These are phyloP conservation scores for Schrankia costaestrigalis DNA, from an alignment of 2,888 invertebrate genomes.

Conservation along the genomic window DNA sequence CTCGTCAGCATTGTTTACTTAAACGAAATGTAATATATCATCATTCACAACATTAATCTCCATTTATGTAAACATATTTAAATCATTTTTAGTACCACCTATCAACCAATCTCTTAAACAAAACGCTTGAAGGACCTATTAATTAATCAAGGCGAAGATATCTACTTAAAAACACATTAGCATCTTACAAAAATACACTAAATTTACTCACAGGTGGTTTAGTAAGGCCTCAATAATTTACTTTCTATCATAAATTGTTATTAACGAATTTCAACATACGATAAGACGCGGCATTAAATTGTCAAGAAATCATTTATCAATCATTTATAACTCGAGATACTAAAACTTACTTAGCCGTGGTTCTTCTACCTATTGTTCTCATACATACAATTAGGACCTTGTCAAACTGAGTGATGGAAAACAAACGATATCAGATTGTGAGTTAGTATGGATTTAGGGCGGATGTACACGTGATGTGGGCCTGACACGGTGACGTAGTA, in stretches of 20 bases:
- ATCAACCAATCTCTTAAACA: constrained; percentile 52
- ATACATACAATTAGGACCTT: constrained; percentile 43
- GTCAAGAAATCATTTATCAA: constrained; percentile 67
- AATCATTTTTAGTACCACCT: constrained; percentile 53
- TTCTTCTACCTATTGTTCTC: constrained; percentile 27
- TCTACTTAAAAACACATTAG: constrained; percentile 75
- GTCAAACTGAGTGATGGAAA: constrained; percentile 41
- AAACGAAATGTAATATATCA: too few species aligned
- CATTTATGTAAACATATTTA: constrained; percentile 68
- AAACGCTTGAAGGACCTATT: constrained; percentile 52
- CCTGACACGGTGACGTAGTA: constrained; percentile 74
- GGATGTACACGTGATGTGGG: constrained; percentile 74
- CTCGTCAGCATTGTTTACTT: too few species aligned
- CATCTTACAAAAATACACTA: constrained; percentile 50
- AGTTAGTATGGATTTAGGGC: constrained; percentile 58
- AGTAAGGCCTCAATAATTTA: constrained; percentile 39
- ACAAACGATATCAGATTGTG: constrained; percentile 64
- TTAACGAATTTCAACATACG: constrained; percentile 53
- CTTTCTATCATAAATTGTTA: constrained; percentile 60
- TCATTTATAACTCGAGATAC: constrained; percentile 61
- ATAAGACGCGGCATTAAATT: constrained; percentile 68
- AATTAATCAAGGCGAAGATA: constrained; percentile 75
- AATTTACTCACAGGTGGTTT: constrained; percentile 41
- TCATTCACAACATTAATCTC: constrained; percentile 55
- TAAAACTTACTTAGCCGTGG: constrained; percentile 36